Conservation (phyloP, 1,140 invertebrate species). For the Antheraea pernyi region DNA sequence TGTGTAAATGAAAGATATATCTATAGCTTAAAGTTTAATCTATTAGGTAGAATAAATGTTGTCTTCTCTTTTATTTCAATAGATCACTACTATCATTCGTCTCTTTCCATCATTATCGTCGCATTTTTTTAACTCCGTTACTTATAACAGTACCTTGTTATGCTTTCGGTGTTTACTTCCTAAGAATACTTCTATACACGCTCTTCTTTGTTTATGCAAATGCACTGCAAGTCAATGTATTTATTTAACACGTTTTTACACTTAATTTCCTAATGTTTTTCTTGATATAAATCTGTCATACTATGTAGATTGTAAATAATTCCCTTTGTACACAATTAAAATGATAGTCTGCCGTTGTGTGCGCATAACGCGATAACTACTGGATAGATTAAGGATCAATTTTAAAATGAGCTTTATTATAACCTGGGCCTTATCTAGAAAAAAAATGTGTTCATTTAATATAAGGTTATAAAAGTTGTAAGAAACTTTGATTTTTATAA, state of each 20-base stretch:
- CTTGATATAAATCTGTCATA: no score
- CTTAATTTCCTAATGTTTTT: background rate
- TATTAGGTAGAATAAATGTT: constrained; percentile 22
- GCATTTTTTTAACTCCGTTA: constrained; percentile 9
- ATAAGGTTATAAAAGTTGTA: no score
- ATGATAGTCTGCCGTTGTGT: no score
- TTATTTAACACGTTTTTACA: background rate
- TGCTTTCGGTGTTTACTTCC: constrained; percentile 12
- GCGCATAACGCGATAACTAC: no score
- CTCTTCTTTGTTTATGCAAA: background rate
- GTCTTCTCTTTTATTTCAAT: constrained; percentile 13
- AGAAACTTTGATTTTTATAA: no score
- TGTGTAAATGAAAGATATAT: constrained; percentile 25
- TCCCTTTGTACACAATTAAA: no score
- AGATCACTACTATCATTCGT: constrained; percentile 18
- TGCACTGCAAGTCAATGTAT: background rate
- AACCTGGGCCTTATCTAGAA: no score
- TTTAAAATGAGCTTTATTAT: no score
- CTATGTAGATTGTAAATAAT: no score
- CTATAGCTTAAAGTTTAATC: constrained; percentile 22
- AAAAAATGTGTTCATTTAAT: no score
- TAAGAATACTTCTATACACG: background rate
- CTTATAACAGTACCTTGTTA: background rate
- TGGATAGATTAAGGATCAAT: no score
- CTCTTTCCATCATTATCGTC: constrained; percentile 13